phyloP scores from a whole-genome alignment of 2,888 invertebrate species.

The Meiosimyza platycephala region DNA sequence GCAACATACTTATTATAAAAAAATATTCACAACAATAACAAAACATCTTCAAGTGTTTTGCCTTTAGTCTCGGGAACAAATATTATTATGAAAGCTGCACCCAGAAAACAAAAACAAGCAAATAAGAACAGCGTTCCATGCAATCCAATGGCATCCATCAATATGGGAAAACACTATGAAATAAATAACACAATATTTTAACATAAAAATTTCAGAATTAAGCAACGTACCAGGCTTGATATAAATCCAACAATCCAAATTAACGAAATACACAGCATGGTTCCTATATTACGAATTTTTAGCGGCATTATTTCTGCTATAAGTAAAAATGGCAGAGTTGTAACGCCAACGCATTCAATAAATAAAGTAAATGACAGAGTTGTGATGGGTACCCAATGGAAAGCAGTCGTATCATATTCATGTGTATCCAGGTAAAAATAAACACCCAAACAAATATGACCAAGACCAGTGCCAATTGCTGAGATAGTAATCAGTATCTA shows the following conservation, averaged over 20 bases:
- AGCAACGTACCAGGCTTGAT: constrained; percentile 51
- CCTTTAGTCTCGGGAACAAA: constrained; percentile 66
- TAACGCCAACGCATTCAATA: constrained; percentile 58
- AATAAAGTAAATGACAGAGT: constrained; percentile 64
- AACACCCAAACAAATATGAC: constrained; percentile 55
- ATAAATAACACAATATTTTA: too few relatives aligned
- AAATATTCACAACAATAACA: constrained; percentile 51
- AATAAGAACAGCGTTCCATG: constrained; percentile 61
- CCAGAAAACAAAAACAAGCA: constrained; percentile 52
- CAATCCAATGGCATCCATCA: constrained; percentile 56
- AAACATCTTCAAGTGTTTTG: constrained; percentile 58
- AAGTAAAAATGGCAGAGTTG: constrained; percentile 63
- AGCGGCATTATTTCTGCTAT: too few relatives aligned
- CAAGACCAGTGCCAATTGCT: constrained; percentile 57
- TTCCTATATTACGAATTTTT: constrained; percentile 42
- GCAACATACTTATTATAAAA: too few relatives aligned
- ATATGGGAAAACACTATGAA: constrained; percentile 55
- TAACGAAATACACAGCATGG: constrained; percentile 42
- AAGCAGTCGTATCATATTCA: constrained; percentile 49
- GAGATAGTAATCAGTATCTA: constrained; percentile 54
- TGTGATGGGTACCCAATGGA: constrained; percentile 61
- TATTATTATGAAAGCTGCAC: constrained; percentile 56
- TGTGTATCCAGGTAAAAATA: constrained; percentile 52
- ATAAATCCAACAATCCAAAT: constrained; percentile 52
- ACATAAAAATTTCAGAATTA: too few relatives aligned